Conservation (phyloP, 2,888 invertebrate species). For the Carabus problematicus region DNA sequence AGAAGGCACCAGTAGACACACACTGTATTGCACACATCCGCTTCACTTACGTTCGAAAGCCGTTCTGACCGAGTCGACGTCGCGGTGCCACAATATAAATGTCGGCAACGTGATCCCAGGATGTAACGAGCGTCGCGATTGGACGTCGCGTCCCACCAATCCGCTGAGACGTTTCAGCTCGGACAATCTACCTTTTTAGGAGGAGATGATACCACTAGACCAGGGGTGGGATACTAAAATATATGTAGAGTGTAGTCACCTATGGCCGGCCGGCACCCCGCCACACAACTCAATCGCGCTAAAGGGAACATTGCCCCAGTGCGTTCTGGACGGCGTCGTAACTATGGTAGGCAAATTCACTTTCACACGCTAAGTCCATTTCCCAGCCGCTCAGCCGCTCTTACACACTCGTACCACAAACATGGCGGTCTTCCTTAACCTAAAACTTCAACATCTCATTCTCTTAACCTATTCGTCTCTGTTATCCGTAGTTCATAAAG, state of each 20-base stretch:
- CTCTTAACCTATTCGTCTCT: too few species aligned
- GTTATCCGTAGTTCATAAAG: too few species aligned
- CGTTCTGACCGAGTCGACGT: conserved; percentile 90
- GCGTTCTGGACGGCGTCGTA: conserved; percentile 7
- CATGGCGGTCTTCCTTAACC: conserved; percentile 2
- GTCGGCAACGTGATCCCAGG: conserved; percentile 78
- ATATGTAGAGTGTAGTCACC: conserved; percentile 44
- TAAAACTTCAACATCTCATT: too few species aligned
- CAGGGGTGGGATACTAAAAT: conserved; percentile 52
- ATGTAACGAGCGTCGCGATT: conserved; percentile 61
- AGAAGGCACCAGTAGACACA: conserved; percentile 43
- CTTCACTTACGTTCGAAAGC: conserved; percentile 93
- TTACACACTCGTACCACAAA: not conserved
- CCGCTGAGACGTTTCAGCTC: conserved; percentile 58
- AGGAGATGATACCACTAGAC: conserved; percentile 59
- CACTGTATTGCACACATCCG: conserved; percentile 37
- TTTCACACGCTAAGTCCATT: conserved; percentile 8
- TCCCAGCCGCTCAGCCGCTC: not conserved
- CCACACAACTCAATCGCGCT: conserved; percentile 1
- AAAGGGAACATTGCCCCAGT: conserved; percentile 21
- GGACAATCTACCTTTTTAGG: conserved; percentile 71
- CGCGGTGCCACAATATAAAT: conserved; percentile 78
- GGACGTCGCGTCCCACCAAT: conserved; percentile 60
- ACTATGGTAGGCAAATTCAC: conserved; percentile 18
- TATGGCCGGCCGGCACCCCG: conserved; percentile 16